Evolutionary conservation across 1,140 invertebrate genomes (phyloP).

Genomic region (Cotesia chilonis): DNA sequence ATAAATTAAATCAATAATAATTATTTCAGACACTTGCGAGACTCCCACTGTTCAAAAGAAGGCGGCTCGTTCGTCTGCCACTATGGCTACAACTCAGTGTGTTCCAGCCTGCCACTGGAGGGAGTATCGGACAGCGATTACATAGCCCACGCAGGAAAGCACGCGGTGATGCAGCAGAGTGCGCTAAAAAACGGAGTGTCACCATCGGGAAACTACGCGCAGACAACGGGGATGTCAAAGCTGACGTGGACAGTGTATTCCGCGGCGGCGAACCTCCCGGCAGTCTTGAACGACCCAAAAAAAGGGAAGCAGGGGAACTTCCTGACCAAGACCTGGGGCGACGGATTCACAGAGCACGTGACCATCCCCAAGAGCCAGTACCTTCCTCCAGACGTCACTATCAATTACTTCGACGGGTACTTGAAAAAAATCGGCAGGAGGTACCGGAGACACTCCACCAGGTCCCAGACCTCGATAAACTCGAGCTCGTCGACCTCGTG

Average conservation of each 20-base stretch:
- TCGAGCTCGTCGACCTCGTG: too few relatives aligned
- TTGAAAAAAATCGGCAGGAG: slow-evolving; percentile 75
- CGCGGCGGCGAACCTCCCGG: slow-evolving; percentile 92
- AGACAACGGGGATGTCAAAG: too few relatives aligned
- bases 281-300: slow-evolving; percentile 95
- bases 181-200: slow-evolving; percentile 57
- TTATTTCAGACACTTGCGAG: slow-evolving; percentile 77
- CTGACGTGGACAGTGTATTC: slow-evolving; percentile 81
- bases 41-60: slow-evolving; percentile 85
- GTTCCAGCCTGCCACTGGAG: slow-evolving; percentile 85
- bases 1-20: slow-evolving; percentile 5
- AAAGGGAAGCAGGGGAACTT: slow-evolving; percentile 90
- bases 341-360: slow-evolving; percentile 86
- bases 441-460: slow-evolving; percentile 36
- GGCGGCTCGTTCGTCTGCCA: slow-evolving; percentile 89
- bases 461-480: too few relatives aligned
- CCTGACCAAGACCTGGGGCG: slow-evolving; percentile 98
- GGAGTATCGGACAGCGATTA: slow-evolving; percentile 90
- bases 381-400: slow-evolving; percentile 85
- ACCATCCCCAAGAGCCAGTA: slow-evolving; percentile 80
- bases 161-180: slow-evolving; percentile 73
- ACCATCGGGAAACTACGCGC: slow-evolving; percentile 46
- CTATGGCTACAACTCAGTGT: slow-evolving; percentile 89
- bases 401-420: slow-evolving; percentile 88
- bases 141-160: slow-evolving; percentile 83